Evolutionary conservation across 2,888 invertebrate species (phyloP).

Genomic region (Endotricha flammealis): DNA sequence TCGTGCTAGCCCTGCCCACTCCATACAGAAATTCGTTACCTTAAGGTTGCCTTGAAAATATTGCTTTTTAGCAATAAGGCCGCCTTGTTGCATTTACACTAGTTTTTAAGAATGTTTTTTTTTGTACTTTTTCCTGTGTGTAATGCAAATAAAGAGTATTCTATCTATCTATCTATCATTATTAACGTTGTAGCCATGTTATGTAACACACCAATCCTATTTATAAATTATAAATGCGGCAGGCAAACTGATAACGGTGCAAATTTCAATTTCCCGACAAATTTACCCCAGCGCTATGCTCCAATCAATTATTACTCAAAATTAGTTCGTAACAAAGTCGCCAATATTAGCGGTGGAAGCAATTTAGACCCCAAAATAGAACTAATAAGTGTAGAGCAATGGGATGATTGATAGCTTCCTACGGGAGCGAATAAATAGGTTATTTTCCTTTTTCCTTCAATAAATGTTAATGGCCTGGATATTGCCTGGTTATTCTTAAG

Average conservation of each 20-base stretch:
- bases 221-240: too few species aligned
- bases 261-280: conserved; percentile 8
- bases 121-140: too few species aligned
- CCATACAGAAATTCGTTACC: too few species aligned
- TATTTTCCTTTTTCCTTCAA: conserved; percentile 26
- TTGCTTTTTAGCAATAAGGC: too few species aligned
- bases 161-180: too few species aligned
- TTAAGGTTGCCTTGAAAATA: too few species aligned
- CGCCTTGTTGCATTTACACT: too few species aligned
- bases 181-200: too few species aligned
- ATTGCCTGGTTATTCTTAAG: conserved; percentile 1
- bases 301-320: conserved; percentile 36
- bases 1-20: too few species aligned
- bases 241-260: conserved; percentile 1
- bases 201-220: too few species aligned
- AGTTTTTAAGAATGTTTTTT: too few species aligned
- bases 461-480: conserved; percentile 5
- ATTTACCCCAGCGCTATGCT: conserved; percentile 3
- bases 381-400: conserved; percentile 31
- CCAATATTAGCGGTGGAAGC: conserved; percentile 31
- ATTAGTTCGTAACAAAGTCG: conserved; percentile 48
- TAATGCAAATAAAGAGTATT: too few species aligned
- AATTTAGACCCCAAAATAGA: conserved; percentile 40
- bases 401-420: conserved; percentile 43
- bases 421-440: conserved; percentile 29